Evolutionary conservation across 2,113 vertebrate genomes (phyloP).

Genomic region (Vombatus ursinus): DNA sequence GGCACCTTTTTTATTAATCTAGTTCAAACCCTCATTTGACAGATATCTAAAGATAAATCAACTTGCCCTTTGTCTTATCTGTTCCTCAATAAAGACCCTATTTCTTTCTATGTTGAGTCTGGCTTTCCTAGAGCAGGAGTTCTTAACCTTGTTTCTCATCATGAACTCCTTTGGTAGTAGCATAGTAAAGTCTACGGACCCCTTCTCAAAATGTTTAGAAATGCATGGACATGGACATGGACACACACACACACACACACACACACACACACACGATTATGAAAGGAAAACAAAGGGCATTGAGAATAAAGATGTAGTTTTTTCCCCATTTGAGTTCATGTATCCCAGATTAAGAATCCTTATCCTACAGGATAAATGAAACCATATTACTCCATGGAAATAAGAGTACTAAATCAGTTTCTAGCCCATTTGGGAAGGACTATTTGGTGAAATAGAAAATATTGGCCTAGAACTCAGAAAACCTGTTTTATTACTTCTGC

Average conservation of each 20-base stretch:
- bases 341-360: not conserved
- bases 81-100: not conserved
- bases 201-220: not conserved
- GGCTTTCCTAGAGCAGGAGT: not conserved
- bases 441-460: not conserved
- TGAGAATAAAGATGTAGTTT: no score
- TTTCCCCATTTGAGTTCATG: not conserved
- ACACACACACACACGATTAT: no score
- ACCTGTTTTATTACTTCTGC: not conserved
- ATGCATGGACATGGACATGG: no score
- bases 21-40: no score
- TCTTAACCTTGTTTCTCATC: not conserved
- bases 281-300: no score
- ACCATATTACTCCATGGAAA: not conserved
- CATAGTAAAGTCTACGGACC: not conserved
- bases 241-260: no score
- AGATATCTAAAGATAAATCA: not conserved
- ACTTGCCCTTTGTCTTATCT: not conserved
- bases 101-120: not conserved
- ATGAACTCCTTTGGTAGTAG: not conserved
- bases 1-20: no score
- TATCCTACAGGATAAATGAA: not conserved
- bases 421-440: not conserved
- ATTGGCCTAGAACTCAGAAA: not conserved
- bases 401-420: not conserved